These are phyloP conservation scores for Congeria kusceri DNA, from an alignment of 2,888 invertebrate species.

Conservation along the genomic window DNA sequence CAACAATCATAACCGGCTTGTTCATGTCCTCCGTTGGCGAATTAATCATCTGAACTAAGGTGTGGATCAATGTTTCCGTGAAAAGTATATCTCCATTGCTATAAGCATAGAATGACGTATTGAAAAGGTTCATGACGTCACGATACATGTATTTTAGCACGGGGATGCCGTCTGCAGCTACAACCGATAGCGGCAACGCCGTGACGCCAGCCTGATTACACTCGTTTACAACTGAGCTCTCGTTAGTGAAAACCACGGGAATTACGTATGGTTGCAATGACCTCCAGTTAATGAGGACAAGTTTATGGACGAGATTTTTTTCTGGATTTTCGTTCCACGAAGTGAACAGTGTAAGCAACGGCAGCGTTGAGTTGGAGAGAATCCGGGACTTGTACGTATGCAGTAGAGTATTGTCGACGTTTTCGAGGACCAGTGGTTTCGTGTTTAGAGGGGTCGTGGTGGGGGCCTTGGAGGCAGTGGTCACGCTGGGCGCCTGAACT, in stretches of 20 bases:
- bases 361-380: constrained; percentile 35
- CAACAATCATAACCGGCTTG: constrained; percentile 65
- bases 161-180: constrained; percentile 71
- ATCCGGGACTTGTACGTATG: constrained; percentile 31
- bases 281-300: constrained; percentile 73
- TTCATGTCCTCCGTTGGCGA: constrained; percentile 27
- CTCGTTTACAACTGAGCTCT: constrained; percentile 49
- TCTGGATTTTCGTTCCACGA: constrained; percentile 70
- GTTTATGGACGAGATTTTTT: constrained; percentile 69
- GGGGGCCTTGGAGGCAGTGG: background rate
- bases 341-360: constrained; percentile 73
- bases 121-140: constrained; percentile 68
- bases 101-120: constrained; percentile 75
- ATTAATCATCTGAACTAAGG: constrained; percentile 54
- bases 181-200: constrained; percentile 59
- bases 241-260: constrained; percentile 73
- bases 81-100: constrained; percentile 79
- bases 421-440: background rate
- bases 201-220: constrained; percentile 68
- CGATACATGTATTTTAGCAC: constrained; percentile 78
- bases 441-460: background rate
- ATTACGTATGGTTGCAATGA: constrained; percentile 67
- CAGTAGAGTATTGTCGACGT: constrained; percentile 3
- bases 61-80: constrained; percentile 66
- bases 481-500: constrained; percentile 24